These are phyloP conservation scores for Haplochromis burtoni DNA, from an alignment of 2,113 vertebrate genomes.

Conservation along the genomic window DNA sequence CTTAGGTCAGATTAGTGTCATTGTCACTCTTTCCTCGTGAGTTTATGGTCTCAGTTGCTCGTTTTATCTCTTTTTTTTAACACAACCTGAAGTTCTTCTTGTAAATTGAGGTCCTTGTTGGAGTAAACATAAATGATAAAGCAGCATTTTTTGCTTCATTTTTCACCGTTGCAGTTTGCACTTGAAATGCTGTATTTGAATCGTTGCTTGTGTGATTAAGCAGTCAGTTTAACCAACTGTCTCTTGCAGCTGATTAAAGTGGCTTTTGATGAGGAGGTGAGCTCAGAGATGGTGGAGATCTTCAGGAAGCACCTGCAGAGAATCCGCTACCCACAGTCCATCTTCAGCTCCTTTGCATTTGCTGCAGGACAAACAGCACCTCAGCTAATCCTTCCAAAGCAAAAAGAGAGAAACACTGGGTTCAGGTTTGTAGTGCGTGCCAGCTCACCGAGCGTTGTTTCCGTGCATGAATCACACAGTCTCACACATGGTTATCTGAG, in stretches of 20 bases:
- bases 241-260: conserved; percentile 87
- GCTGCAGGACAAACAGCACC: conserved; percentile 87
- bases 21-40: neutral
- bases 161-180: neutral
- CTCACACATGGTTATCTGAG: neutral
- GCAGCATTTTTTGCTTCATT: neutral
- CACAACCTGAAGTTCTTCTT: neutral
- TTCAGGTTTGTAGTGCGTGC: conserved; percentile 77
- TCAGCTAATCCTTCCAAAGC: conserved; percentile 89
- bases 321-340: conserved; percentile 92
- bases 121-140: neutral
- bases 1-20: neutral
- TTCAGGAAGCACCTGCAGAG: conserved; percentile 94
- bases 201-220: neutral
- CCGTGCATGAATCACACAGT: neutral
- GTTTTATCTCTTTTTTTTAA: neutral
- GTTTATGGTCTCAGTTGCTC: neutral
- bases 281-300: conserved; percentile 92
- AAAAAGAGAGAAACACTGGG: conserved; percentile 96
- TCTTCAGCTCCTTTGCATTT: conserved; percentile 93
- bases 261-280: conserved; percentile 97
- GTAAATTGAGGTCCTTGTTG: neutral
- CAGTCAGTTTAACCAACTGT: neutral
- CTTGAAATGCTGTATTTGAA: neutral
- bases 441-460: neutral